Conservation (phyloP, 2,888 invertebrate genomes). For the Calameuta filiformis region DNA sequence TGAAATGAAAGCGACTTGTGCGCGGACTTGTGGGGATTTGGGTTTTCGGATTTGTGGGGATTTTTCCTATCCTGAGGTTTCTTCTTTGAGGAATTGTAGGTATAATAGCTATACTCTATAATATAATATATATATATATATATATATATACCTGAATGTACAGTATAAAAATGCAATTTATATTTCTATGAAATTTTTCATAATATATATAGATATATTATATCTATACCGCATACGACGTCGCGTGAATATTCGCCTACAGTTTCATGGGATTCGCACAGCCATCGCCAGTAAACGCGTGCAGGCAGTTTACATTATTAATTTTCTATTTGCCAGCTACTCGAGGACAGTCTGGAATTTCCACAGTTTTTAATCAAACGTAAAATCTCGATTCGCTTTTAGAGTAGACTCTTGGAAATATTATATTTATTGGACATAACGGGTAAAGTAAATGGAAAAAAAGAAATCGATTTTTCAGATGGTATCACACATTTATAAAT, state of each 20-base stretch:
- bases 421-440: neutral
- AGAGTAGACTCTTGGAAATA: neutral
- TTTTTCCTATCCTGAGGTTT: constrained; percentile 23
- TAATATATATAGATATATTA: too few relatives aligned
- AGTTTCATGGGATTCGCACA: too few relatives aligned
- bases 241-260: too few relatives aligned
- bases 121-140: neutral
- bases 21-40: constrained; percentile 55
- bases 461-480: neutral
- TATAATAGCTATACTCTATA: neutral
- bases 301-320: neutral
- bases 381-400: neutral
- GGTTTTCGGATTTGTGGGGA: constrained; percentile 54
- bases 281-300: too few relatives aligned
- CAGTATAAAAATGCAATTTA: too few relatives aligned
- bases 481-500: constrained; percentile 32
- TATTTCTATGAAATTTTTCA: too few relatives aligned
- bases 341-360: neutral
- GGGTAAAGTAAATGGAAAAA: neutral
- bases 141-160: neutral
- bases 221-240: too few relatives aligned
- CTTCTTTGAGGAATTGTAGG: neutral
- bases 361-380: neutral
- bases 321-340: neutral
- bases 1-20: constrained; percentile 60